These are phyloP conservation scores for Chironomus tentans DNA, from an alignment of 2,888 invertebrate species.

Conservation along the genomic window DNA sequence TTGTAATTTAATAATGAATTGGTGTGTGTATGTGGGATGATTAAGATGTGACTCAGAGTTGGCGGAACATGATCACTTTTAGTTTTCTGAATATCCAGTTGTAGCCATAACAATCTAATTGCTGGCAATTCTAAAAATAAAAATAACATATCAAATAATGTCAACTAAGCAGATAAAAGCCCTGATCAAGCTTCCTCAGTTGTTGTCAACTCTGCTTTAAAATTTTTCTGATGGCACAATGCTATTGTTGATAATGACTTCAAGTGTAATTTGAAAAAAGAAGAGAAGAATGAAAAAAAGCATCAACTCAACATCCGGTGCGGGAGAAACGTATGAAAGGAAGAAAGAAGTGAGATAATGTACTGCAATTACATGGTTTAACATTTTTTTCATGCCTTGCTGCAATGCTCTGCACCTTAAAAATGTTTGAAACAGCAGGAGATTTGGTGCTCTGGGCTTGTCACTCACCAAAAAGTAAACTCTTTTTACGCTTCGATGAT, in stretches of 20 bases:
- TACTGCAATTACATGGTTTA: neutral
- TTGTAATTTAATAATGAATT: too few species aligned
- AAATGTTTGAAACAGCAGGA: neutral
- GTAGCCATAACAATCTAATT: too few species aligned
- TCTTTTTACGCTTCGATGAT: constrained; percentile 2
- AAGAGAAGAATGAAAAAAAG: neutral
- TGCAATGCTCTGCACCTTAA: too few species aligned
- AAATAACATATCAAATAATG: too few species aligned
- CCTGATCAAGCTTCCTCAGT: too few species aligned
- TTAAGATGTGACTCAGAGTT: too few species aligned
- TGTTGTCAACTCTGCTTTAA: too few species aligned
- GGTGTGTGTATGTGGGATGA: too few species aligned
- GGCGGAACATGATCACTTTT: too few species aligned
- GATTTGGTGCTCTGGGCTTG: constrained; percentile 10
- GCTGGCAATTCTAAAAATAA: too few species aligned
- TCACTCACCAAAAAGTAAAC: neutral
- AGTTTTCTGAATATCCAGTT: too few species aligned
- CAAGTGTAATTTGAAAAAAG: neutral
- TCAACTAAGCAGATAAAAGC: too few species aligned
- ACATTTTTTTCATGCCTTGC: neutral
- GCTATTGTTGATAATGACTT: neutral
- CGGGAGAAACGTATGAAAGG: neutral
- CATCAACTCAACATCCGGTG: constrained; percentile 1
- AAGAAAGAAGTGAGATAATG: neutral
- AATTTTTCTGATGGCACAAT: neutral